These are phyloP conservation scores for Chesias legatella DNA, from an alignment of 2,888 invertebrate species.

Conservation along the genomic window DNA sequence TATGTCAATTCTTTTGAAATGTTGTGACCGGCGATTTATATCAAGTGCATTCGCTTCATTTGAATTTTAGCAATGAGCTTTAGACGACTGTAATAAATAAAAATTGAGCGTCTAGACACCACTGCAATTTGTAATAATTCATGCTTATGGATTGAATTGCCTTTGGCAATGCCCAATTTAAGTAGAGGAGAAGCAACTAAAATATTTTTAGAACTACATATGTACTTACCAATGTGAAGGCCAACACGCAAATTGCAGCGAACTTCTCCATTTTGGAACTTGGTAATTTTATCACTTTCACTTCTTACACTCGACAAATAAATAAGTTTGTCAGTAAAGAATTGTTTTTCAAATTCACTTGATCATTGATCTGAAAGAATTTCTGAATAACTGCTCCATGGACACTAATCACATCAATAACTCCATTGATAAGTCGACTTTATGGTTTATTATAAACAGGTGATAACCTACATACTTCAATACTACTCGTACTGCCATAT, in stretches of 20 bases:
- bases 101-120: constrained; percentile 67
- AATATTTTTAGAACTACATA: constrained; percentile 1
- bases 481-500: constrained; percentile 13
- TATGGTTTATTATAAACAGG: constrained; percentile 42
- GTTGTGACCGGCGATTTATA: constrained; percentile 2
- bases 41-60: constrained; percentile 19
- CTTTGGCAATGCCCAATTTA: constrained; percentile 13
- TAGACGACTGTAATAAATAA: constrained; percentile 51
- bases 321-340: constrained; percentile 60
- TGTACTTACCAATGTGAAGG: constrained; percentile 52
- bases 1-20: constrained; percentile 13
- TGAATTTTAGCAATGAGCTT: constrained; percentile 41
- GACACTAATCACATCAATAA: constrained; percentile 31
- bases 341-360: constrained; percentile 31
- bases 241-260: constrained; percentile 34
- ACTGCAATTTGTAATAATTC: constrained; percentile 53
- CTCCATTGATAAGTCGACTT: constrained; percentile 41
- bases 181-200: neutral
- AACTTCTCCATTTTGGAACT: constrained; percentile 48
- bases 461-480: constrained; percentile 49
- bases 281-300: constrained; percentile 32
- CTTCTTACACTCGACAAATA: constrained; percentile 62
- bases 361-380: constrained; percentile 10
- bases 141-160: constrained; percentile 27
- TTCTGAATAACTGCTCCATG: constrained; percentile 42